Evolutionary conservation across 2,797 vertebrate species (phyloP).

Genomic region (Anomalospiza imberbis): DNA sequence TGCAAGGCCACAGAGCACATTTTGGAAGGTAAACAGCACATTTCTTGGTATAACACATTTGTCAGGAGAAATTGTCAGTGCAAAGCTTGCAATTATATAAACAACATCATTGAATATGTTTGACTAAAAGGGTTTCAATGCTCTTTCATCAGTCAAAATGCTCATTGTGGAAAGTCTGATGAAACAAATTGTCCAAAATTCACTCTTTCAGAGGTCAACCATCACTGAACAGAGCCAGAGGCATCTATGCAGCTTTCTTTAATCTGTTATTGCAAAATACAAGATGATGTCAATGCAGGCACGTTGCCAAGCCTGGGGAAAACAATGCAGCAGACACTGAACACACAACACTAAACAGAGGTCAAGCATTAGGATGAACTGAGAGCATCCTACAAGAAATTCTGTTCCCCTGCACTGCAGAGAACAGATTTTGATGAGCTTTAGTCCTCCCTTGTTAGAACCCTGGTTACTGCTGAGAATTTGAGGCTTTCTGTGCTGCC

Average conservation of each 20-base stretch:
- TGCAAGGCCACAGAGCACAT: not conserved
- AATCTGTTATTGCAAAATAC: slow-evolving; percentile 28
- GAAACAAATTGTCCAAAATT: slow-evolving; percentile 6
- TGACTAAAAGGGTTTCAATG: not conserved
- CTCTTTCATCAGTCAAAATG: not conserved
- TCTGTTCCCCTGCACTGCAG: not conserved
- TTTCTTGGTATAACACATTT: not conserved
- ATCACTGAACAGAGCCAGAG: not conserved
- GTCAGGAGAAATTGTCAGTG: not conserved
- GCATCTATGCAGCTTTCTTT: not conserved
- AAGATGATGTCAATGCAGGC: slow-evolving; percentile 8
- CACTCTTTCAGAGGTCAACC: not conserved
- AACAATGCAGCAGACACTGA: slow-evolving; percentile 10
- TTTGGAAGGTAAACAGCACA: not conserved
- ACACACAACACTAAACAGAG: not conserved
- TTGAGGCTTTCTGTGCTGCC: not conserved
- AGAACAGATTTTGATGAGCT: not conserved
- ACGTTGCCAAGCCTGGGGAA: not conserved
- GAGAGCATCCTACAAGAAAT: not conserved
- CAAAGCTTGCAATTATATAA: not conserved
- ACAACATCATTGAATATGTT: not conserved
- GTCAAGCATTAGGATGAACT: not conserved
- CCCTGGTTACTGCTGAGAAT: not conserved
- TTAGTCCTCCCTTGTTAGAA: not conserved
- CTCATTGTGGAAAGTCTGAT: not conserved